phyloP scores from a whole-genome alignment of 2,113 vertebrate genomes.

The Pelecanus crispus region DNA sequence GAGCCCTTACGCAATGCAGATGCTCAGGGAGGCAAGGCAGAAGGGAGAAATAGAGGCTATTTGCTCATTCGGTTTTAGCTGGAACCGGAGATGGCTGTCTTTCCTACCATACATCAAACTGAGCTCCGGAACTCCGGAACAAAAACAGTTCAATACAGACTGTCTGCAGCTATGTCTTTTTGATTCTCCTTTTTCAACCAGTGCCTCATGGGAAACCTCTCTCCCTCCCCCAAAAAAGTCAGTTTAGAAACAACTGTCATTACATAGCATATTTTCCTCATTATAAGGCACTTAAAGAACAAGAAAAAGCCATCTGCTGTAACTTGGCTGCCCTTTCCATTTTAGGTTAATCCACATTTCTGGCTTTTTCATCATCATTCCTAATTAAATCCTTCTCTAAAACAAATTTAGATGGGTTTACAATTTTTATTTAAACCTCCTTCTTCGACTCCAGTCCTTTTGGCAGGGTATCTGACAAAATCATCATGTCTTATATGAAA shows the following conservation, averaged over 20 bases:
- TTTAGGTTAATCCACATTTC: constrained; percentile 43
- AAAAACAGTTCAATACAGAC: constrained; percentile 26
- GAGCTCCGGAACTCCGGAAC: not conserved
- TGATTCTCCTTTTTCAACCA: constrained; percentile 2
- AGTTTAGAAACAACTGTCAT: constrained; percentile 34
- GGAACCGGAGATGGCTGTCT: not conserved
- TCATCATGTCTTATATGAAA: not conserved
- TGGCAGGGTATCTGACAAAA: not conserved
- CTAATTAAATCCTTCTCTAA: constrained; percentile 10
- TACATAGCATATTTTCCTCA: constrained; percentile 48
- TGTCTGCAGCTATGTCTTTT: constrained; percentile 29
- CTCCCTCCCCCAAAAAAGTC: not conserved
- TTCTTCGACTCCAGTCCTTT: not conserved
- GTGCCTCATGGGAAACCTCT: not conserved
- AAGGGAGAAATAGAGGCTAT: not conserved
- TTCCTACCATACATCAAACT: not conserved
- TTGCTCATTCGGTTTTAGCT: not conserved
- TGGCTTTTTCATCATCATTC: constrained; percentile 24
- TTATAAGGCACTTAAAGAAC: constrained; percentile 48
- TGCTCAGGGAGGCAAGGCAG: not conserved
- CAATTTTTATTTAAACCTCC: not conserved
- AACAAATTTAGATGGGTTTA: not conserved
- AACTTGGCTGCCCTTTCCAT: constrained; percentile 54
- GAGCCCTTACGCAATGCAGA: not conserved
- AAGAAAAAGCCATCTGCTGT: constrained; percentile 57